A percentile compares a stretch with the other conserved stretches of the same genome.
phyloP scores from a whole-genome alignment of 2,113 vertebrate genomes.

The Leptodactylus fuscus region DNA sequence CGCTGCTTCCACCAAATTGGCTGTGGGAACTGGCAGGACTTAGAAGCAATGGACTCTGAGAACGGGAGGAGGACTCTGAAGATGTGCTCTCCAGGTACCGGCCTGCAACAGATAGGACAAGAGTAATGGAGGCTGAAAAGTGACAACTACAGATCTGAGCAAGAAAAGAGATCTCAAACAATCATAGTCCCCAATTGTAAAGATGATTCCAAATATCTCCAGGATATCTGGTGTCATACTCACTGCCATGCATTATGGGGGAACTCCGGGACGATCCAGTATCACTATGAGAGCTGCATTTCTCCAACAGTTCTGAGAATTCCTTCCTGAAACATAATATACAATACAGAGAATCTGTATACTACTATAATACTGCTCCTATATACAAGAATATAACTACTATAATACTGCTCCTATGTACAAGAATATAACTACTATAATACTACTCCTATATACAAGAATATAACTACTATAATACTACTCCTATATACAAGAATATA shows the following conservation, averaged over 20 bases:
- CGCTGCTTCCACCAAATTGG: constrained; percentile 69
- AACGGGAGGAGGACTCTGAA: constrained; percentile 86
- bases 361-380: background rate
- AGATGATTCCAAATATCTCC: background rate
- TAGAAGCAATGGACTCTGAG: constrained; percentile 85
- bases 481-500: background rate
- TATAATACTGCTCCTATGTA: constrained; percentile 5
- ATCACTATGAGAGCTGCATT: constrained; percentile 84
- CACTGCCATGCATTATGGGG: constrained; percentile 77
- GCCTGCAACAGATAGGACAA: constrained; percentile 68
- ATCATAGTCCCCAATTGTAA: no score
- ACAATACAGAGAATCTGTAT: background rate
- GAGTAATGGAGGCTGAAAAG: background rate
- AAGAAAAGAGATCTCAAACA: no score
- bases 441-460: background rate
- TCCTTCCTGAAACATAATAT: constrained; percentile 76
- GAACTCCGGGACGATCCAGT: constrained; percentile 84
- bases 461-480: constrained; percentile 18
- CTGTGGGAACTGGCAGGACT: constrained; percentile 82
- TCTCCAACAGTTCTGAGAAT: constrained; percentile 87
- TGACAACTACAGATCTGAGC: no score
- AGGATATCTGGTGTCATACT: constrained; percentile 52
- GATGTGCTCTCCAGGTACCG: constrained; percentile 87
- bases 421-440: constrained; percentile 12
- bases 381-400: constrained; percentile 2